Conservation (phyloP, 2,888 invertebrate species). For the Zeuzera pyrina region DNA sequence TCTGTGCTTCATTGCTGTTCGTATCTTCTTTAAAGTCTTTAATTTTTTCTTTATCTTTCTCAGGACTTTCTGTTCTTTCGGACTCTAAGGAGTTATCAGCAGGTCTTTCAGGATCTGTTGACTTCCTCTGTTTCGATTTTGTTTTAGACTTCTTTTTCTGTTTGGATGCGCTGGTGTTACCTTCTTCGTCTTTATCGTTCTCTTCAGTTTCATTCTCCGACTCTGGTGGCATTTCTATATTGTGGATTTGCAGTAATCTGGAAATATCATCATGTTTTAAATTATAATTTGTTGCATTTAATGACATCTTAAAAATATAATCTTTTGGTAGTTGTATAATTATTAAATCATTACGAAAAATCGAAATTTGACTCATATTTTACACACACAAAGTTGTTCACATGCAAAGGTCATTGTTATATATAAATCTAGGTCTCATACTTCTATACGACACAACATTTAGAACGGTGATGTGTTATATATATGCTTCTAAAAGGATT, state of each 20-base stretch:
- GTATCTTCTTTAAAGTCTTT: slow-evolving; percentile 15
- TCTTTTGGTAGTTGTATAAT: no score
- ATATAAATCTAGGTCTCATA: no score
- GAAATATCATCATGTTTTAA: no score
- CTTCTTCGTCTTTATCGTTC: slow-evolving; percentile 30
- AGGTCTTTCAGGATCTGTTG: slow-evolving; percentile 47
- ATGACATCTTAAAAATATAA: no score
- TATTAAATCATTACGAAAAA: no score
- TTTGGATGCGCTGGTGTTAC: slow-evolving; percentile 32
- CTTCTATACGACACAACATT: no score
- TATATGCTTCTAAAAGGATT: no score
- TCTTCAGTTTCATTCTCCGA: slow-evolving; percentile 65
- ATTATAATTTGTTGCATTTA: no score
- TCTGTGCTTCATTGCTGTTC: slow-evolving; percentile 9
- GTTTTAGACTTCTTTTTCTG: slow-evolving; percentile 54
- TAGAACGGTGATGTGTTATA: no score
- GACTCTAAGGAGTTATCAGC: slow-evolving; percentile 28
- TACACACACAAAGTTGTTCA: no score
- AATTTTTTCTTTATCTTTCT: slow-evolving; percentile 38
- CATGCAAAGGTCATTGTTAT: no score
- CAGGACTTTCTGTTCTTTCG: slow-evolving; percentile 48
- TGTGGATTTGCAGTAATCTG: slow-evolving; percentile 84
- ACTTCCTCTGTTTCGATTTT: slow-evolving; percentile 55
- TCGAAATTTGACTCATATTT: no score
- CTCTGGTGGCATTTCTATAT: slow-evolving; percentile 77